A percentile compares a stretch with the other conserved stretches of the same genome.
Evolutionary conservation across 2,888 invertebrate species (phyloP).

Genomic region (Sympetrum striolatum): DNA sequence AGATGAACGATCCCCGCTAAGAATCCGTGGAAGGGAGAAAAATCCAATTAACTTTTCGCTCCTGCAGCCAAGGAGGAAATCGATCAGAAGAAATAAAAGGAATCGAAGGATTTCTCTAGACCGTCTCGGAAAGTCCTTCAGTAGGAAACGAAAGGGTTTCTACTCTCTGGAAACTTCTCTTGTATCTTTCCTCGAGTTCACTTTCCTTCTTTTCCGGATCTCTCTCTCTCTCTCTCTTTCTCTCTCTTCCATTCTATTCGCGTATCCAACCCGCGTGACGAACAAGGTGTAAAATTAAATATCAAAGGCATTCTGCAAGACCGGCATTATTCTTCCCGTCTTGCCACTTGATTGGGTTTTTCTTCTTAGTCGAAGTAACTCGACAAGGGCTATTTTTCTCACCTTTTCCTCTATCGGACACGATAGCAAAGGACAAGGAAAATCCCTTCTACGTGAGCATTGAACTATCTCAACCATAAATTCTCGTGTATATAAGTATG

Average conservation of each 20-base stretch:
- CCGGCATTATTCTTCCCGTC: not conserved
- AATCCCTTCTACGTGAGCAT: not conserved
- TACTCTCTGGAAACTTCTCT: not conserved
- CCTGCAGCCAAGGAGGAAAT: not conserved
- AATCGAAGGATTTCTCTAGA: not conserved
- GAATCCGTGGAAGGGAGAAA: not conserved
- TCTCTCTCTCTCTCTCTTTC: not conserved
- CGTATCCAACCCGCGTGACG: not conserved
- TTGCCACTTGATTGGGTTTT: constrained; percentile 20
- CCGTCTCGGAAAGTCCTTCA: not conserved
- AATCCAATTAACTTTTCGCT: not conserved
- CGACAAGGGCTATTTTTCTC: not conserved
- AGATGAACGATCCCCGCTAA: no score
- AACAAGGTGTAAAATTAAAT: constrained; percentile 11
- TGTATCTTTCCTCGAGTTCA: not conserved
- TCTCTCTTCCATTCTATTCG: not conserved
- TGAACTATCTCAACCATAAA: no score
- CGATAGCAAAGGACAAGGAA: not conserved
- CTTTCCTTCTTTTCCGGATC: not conserved
- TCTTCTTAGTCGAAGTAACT: not conserved
- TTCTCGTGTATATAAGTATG: no score
- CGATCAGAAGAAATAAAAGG: not conserved
- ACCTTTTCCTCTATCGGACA: not conserved
- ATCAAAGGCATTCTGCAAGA: not conserved
- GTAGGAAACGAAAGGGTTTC: not conserved